Base-by-base conservation (phyloP, 1,140 invertebrate species). In the Philaenus spumarius region DNA sequence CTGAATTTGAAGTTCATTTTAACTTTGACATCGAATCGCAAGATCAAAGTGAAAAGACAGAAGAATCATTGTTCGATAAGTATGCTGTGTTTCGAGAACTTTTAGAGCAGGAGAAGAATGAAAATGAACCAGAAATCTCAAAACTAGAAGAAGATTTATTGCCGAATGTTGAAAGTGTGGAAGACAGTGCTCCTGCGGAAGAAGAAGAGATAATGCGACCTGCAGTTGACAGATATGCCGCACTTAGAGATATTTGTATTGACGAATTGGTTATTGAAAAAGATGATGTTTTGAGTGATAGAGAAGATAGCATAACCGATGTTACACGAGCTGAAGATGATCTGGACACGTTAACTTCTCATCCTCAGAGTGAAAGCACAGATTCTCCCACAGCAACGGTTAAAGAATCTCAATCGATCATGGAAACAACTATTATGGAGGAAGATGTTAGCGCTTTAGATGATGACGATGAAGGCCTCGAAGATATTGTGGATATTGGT, bases 81-180 rank as follows among this genome's bases (percentile, higher is more conserved):
- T 93, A 93, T 68, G 89, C 89, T 0, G 90, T 87, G 0, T 92
- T 93, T 66, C 76, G 90, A 59, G 90, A 93, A 75, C 78, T 92
- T 52, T 76, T 89, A 17, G 83, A 86, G 59, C 75, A 85, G 69
- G 87, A 89, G 68, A 73, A 76, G 42, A 73, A 66, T 42, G 37
- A 57, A 40, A 22, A 40, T 26, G 24, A 51, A 26, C 24, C 17
- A 54, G 34, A 56, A 26, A 22, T 22, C 1, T 12, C 54, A 17
- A 30, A 15, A 34, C 17, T 12, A 15, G 55, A 53, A 73, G 74
- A 43, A 73, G 68, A 45, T 47, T 62, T 68, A 1, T n/a, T 43
- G 14, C 22, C 53, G 0, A 47, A 37, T 6, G 15, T 12, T 65
- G 64, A 58, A 61, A n/a, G 11, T 37, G 24, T 15, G 43, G 30